Percentiles rank a stretch among this genome's conserved stretches.
These are phyloP conservation scores for Biston betularia DNA, from an alignment of 2,888 invertebrate species.

Conservation along the genomic window DNA sequence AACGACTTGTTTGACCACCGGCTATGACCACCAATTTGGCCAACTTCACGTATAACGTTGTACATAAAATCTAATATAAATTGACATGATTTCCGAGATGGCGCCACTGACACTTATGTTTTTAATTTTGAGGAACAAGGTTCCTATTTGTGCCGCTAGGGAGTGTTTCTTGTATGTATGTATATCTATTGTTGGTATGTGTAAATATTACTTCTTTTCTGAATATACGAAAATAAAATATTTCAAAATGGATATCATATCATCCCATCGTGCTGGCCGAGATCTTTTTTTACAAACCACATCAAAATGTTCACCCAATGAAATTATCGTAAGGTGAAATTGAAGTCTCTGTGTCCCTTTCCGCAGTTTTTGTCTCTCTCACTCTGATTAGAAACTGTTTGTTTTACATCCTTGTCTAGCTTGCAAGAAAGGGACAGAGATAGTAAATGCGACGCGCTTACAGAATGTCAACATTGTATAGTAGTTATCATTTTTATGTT, in stretches of 20 bases:
- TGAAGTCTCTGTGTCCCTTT: conserved; percentile 18
- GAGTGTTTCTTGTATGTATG: too few relatives aligned
- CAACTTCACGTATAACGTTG: too few relatives aligned
- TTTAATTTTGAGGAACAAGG: too few relatives aligned
- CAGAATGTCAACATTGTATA: conserved; percentile 22
- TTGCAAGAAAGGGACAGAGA: conserved; percentile 19
- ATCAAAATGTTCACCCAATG: conserved; percentile 13
- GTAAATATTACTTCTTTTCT: background rate
- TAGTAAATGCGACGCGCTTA: conserved; percentile 1
- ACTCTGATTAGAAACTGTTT: background rate
- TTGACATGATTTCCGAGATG: too few relatives aligned
- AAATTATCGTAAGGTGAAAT: conserved; percentile 19
- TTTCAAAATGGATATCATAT: background rate
- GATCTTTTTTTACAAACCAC: conserved; percentile 16
- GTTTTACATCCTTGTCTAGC: conserved; percentile 6
- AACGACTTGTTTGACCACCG: too few relatives aligned
- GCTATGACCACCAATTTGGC: too few relatives aligned
- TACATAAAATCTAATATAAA: too few relatives aligned
- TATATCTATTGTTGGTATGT: too few relatives aligned
- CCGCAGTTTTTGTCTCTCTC: background rate
- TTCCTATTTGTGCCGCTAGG: too few relatives aligned
- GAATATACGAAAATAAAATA: background rate
- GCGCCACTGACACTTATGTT: too few relatives aligned
- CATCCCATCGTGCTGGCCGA: conserved; percentile 6
- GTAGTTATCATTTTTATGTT: conserved; percentile 32